These are phyloP conservation scores for Drosophila melanosoma DNA, from an alignment of 2,888 invertebrate genomes.

Conservation along the genomic window DNA sequence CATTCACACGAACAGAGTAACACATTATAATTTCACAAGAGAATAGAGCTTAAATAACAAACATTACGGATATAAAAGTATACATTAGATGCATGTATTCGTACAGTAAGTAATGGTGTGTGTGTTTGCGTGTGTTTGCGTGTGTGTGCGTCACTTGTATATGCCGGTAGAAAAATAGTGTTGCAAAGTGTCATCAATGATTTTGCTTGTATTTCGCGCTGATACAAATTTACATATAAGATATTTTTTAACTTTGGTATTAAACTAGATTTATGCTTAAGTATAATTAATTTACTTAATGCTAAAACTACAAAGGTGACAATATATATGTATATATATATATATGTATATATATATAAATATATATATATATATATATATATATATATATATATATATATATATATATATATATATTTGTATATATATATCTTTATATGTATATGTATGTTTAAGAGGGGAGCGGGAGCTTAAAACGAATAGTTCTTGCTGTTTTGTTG, in stretches of 20 bases:
- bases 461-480: conserved; percentile 71
- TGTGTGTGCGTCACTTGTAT: conserved; percentile 51
- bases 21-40: conserved; percentile 73
- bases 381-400: background rate
- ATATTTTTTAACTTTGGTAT: conserved; percentile 83
- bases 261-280: conserved; percentile 82
- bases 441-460: conserved; percentile 53
- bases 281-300: conserved; percentile 78
- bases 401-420: too few species aligned
- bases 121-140: conserved; percentile 25
- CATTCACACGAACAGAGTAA: conserved; percentile 63
- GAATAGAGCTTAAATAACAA: conserved; percentile 66
- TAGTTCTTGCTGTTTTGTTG: conserved; percentile 65
- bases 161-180: conserved; percentile 45
- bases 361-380: conserved; percentile 35
- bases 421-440: conserved; percentile 1
- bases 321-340: conserved; percentile 19
- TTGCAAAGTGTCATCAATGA: conserved; percentile 40
- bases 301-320: conserved; percentile 66
- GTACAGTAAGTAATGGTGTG: conserved; percentile 50
- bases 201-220: conserved; percentile 32
- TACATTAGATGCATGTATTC: conserved; percentile 26
- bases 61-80: conserved; percentile 56
- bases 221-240: conserved; percentile 56
- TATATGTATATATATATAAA: background rate